Evolutionary conservation across 1,140 invertebrate species (phyloP).

Genomic region (Hylaeus volcanicus): DNA sequence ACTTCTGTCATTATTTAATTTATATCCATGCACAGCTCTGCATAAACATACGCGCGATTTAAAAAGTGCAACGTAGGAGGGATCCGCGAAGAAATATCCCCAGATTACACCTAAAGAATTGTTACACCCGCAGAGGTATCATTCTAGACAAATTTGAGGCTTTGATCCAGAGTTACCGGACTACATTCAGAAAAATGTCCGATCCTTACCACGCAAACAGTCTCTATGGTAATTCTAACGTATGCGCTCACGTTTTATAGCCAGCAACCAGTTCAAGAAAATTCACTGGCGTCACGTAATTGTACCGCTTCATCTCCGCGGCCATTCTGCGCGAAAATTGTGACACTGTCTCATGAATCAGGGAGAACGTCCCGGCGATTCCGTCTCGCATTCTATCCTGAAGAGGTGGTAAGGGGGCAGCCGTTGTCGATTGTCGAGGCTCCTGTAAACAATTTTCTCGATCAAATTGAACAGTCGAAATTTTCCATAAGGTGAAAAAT

Average conservation of each 20-base stretch:
- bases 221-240: slow-evolving; percentile 1
- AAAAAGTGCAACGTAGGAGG: too few species aligned
- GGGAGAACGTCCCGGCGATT: slow-evolving; percentile 87
- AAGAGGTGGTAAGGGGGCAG: slow-evolving; percentile 56
- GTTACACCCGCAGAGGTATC: too few species aligned
- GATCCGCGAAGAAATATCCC: too few species aligned
- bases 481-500: too few species aligned
- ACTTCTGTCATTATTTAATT: too few species aligned
- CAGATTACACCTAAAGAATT: too few species aligned
- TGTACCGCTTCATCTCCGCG: slow-evolving; percentile 88
- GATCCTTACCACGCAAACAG: background rate
- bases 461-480: background rate
- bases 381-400: slow-evolving; percentile 84
- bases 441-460: slow-evolving; percentile 33
- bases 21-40: too few species aligned
- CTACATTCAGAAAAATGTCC: background rate
- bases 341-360: slow-evolving; percentile 89
- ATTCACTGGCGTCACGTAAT: slow-evolving; percentile 93
- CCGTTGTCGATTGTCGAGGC: slow-evolving; percentile 42
- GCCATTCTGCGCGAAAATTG: slow-evolving; percentile 87
- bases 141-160: too few species aligned
- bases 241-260: slow-evolving; percentile 86
- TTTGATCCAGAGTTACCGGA: background rate
- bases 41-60: too few species aligned
- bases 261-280: slow-evolving; percentile 91